Percentiles rank a stretch among this genome's conserved stretches.
Evolutionary conservation across 2,797 vertebrate species (phyloP).

Genomic region (Peromyscus nudipes): DNA sequence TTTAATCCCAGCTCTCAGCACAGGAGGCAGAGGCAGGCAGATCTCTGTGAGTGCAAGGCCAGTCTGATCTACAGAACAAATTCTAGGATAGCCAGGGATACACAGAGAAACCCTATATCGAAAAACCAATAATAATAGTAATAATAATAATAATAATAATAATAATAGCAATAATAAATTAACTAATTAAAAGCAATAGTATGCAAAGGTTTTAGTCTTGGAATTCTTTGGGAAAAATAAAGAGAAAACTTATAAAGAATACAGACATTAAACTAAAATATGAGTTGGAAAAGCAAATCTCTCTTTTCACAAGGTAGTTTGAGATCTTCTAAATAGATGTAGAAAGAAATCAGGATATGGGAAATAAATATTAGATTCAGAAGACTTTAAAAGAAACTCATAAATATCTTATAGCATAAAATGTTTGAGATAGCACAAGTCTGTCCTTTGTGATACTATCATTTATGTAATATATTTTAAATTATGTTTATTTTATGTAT

Average conservation of each 20-base stretch:
- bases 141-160: background rate
- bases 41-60: background rate
- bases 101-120: background rate
- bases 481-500: background rate
- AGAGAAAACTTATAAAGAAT: background rate
- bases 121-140: background rate
- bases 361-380: background rate
- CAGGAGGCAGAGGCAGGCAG: background rate
- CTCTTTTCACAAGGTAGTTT: background rate
- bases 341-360: constrained; percentile 2
- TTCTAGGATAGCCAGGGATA: background rate
- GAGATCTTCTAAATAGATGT: constrained; percentile 16
- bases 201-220: constrained; percentile 10
- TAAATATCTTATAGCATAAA: background rate
- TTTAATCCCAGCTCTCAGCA: background rate
- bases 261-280: background rate
- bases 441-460: background rate
- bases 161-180: background rate
- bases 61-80: background rate
- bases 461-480: background rate
- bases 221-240: background rate
- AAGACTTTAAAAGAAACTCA: background rate
- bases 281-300: background rate
- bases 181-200: background rate
- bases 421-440: background rate